Conservation (phyloP, 2,797 vertebrate genomes). For the Bothrops alternatus region DNA sequence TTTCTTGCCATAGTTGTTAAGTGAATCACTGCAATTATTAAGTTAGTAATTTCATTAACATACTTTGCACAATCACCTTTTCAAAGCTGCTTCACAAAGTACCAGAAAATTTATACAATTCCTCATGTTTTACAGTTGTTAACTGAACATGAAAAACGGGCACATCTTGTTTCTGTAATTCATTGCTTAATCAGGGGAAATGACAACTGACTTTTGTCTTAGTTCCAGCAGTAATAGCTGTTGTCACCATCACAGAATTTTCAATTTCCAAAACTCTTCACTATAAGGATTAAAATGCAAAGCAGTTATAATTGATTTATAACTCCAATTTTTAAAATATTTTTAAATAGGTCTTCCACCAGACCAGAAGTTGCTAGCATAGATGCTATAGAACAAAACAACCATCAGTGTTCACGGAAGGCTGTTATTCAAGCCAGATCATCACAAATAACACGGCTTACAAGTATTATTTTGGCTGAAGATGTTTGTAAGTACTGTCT, state of each 20-base stretch:
- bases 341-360: constrained; percentile 82
- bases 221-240: background rate
- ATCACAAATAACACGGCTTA: constrained; percentile 80
- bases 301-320: background rate
- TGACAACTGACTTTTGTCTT: background rate
- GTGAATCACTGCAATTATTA: background rate
- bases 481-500: constrained; percentile 81
- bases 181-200: background rate
- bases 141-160: background rate
- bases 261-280: background rate
- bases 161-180: background rate
- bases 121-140: background rate
- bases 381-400: constrained; percentile 72
- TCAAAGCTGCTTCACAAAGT: background rate
- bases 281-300: background rate
- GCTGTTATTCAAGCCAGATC: constrained; percentile 89
- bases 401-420: constrained; percentile 81
- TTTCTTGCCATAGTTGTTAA: background rate
- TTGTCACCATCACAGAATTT: background rate
- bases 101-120: background rate
- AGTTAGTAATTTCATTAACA: background rate
- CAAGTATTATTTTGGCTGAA: constrained; percentile 93
- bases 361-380: constrained; percentile 92
- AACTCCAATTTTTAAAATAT: background rate
- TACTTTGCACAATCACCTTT: background rate